Percentiles rank a stretch among this genome's conserved stretches.
Evolutionary conservation across 2,888 invertebrate species (phyloP).

Genomic region (Heliconius ismenius): DNA sequence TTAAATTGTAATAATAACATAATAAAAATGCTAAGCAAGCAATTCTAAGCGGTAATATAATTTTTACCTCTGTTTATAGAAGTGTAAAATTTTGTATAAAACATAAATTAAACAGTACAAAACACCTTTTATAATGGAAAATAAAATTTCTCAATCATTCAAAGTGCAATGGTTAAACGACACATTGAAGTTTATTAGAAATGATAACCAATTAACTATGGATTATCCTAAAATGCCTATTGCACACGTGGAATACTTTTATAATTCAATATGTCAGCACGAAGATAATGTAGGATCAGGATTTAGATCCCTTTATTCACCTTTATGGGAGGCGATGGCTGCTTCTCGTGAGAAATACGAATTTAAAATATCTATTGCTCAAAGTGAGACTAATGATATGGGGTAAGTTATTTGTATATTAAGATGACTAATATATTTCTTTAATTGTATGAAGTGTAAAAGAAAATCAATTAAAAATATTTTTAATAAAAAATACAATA

Average conservation of each 20-base stretch:
- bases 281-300: slow-evolving; percentile 42
- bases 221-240: slow-evolving; percentile 52
- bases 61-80: background rate
- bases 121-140: slow-evolving; percentile 22
- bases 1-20: background rate
- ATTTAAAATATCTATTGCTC: slow-evolving; percentile 39
- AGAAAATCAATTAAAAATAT: no score
- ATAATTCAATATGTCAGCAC: slow-evolving; percentile 45
- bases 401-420: slow-evolving; percentile 40
- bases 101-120: background rate
- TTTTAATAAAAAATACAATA: no score
- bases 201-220: slow-evolving; percentile 44
- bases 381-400: slow-evolving; percentile 17
- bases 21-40: background rate
- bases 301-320: slow-evolving; percentile 47
- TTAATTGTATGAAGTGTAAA: background rate
- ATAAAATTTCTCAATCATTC: slow-evolving; percentile 42
- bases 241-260: slow-evolving; percentile 49
- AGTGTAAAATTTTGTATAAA: background rate
- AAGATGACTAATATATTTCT: background rate
- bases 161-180: slow-evolving; percentile 51
- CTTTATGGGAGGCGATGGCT: slow-evolving; percentile 52
- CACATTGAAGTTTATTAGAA: slow-evolving; percentile 56
- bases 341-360: slow-evolving; percentile 41
- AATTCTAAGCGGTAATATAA: background rate